Evolutionary conservation across 2,797 vertebrate genomes (phyloP), one percentile per base, ranked within the genome.

Genomic region (Aphelocoma californica): DNA sequence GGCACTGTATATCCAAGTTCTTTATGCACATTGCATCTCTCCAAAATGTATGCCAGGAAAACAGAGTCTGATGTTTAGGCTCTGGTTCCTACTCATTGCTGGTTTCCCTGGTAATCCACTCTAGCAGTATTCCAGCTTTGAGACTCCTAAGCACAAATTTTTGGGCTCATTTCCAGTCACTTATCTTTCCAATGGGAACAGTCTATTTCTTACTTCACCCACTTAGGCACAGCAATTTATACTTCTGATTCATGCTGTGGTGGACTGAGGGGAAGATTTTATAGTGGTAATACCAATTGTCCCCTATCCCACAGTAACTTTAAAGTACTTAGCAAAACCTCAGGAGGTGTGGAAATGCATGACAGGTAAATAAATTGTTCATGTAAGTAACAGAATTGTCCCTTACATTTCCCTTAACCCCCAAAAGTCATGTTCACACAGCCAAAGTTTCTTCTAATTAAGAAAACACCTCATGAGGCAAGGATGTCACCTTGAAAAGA

Each of bases 101-200:
- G 87, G 86, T 96, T 97, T 96, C 93, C 95, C 87, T 93, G 93
- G 92, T 93, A 94, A 96, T 96, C 73, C 80, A 81, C 89, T 96
- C 61, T 70, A 94, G 73, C 87, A 84, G 50, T 75, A 92, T 93
- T 93, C 93, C 85, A 91, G 85, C 89, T 95, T 72, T 93, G 87
- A 93, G 87, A 64, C 89, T 97, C 87, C 89, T 90, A 94, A 94
- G 90, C 85, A 95, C 91, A 94, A 88, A 64, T 92, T 94, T 96
- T 96, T 93, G 89, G 93, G 85, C 89, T 95, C 96, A 93, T 96
- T 97, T 96, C 95, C 91, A 97, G 91, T 93, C 93, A 84, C 92
- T 92, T 96, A 96, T 91, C 82, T 91, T 92, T 96, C 95, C 93
- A 96, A 73, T 38, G 93, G 95, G 96, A 96, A 81, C 87, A 96